A percentile compares a stretch with the other conserved stretches of the same genome.
Evolutionary conservation across 1,140 invertebrate genomes (phyloP).

Genomic region (Brachionus manjavacas): DNA sequence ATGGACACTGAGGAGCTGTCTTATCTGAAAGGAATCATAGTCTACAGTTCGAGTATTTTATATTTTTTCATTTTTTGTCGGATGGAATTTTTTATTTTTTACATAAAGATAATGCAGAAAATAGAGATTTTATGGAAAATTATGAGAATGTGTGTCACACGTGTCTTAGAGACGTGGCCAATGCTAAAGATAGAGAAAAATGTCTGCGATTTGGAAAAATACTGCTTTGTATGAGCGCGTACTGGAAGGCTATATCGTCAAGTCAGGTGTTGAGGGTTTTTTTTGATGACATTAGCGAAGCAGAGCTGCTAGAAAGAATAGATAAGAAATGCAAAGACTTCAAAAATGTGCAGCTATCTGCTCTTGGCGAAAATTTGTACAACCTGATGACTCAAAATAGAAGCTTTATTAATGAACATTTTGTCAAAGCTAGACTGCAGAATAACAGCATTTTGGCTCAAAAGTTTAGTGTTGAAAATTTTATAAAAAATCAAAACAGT

Average conservation of each 20-base stretch:
- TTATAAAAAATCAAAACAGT: background rate
- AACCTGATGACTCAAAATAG: background rate
- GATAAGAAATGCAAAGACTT: background rate
- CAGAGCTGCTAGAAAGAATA: background rate
- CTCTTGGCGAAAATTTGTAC: background rate
- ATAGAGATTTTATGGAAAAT: constrained; percentile 2
- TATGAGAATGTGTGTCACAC: constrained; percentile 25
- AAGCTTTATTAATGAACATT: background rate
- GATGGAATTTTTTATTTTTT: background rate
- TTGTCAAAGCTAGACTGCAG: background rate
- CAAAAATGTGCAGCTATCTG: background rate
- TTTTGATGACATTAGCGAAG: background rate
- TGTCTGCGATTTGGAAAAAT: constrained; percentile 27
- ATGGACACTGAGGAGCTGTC: background rate
- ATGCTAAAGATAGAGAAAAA: constrained; percentile 1
- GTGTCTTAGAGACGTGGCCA: background rate
- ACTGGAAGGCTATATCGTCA: background rate
- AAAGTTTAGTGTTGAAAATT: background rate
- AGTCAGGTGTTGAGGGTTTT: background rate
- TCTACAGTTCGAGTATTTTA: constrained; percentile 10
- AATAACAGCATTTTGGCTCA: background rate
- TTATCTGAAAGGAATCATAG: background rate
- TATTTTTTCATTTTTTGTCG: background rate
- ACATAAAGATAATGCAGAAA: background rate
- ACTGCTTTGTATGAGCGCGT: background rate